phyloP scores from a whole-genome alignment of 2,797 vertebrate species.

The Scolopax rusticola region DNA sequence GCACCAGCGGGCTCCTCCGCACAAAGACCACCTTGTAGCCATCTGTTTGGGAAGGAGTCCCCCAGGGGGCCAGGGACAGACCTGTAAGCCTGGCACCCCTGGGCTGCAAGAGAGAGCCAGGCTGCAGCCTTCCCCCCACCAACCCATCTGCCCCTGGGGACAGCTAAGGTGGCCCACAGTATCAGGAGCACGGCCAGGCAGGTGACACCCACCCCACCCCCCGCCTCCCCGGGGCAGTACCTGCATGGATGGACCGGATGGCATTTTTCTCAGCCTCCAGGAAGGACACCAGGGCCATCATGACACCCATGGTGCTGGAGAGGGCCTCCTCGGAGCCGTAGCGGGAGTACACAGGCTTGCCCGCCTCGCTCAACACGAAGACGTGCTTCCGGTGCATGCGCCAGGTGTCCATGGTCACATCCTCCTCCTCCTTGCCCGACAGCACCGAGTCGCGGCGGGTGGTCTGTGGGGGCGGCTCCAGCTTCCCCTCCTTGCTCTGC shows the following conservation, averaged over 20 bases:
- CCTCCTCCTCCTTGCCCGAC: conserved; percentile 84
- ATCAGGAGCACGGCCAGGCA: rapidly evolving
- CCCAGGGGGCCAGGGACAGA: neutral
- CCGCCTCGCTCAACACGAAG: conserved; percentile 96
- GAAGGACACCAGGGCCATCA: conserved; percentile 98
- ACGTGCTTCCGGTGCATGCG: conserved; percentile 92
- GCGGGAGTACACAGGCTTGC: conserved; percentile 96
- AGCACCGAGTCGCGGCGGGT: conserved; percentile 37
- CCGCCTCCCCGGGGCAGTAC: conserved; percentile 65
- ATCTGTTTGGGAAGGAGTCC: conserved; percentile 78
- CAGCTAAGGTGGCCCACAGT: rapidly evolving
- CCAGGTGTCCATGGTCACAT: conserved; percentile 89
- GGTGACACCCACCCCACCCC: neutral
- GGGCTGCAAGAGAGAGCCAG: neutral
- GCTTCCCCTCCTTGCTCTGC: conserved; percentile 76
- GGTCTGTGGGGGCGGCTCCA: conserved; percentile 6
- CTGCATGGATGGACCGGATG: conserved; percentile 96
- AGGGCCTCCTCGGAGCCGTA: conserved; percentile 96
- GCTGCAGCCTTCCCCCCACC: neutral
- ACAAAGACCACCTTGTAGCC: conserved; percentile 97
- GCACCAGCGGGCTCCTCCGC: conserved; percentile 92
- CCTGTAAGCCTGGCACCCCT: neutral
- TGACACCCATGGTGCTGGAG: conserved; percentile 96
- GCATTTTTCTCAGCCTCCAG: conserved; percentile 93
- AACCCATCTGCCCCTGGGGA: neutral